Evolutionary conservation across 1,140 invertebrate species (phyloP), one percentile per base, ranked within the genome.

Genomic region (Pygmarrhopalites habei): DNA sequence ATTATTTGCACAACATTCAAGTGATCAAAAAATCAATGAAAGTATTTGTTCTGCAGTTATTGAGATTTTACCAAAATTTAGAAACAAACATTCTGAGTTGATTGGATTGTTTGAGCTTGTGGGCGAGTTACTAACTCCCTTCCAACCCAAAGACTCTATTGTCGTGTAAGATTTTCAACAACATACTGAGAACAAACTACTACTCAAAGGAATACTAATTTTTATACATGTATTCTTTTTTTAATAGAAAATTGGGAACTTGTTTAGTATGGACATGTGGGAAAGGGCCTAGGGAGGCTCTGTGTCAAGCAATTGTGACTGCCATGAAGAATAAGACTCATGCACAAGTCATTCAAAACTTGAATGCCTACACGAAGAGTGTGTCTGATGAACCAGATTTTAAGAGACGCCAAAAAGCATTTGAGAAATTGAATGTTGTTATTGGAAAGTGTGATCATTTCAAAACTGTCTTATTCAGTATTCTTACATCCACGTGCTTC

Each of bases 271-370:
- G 51, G 51, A 32, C 29, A 28, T 15, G 17, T 17, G 51, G 23
- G 29, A 55, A 55, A 55, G 25, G 25, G 25, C 51, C 51, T 55
- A 7, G 51, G 14, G 51, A 55, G 29, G 51, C 51, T 32, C 29
- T 55, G 5, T 55, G 51, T 32, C 10, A 55, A 28, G 26, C 51
- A 28, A 12, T 55, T 10, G 25, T 21, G 7, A 26, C 14, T 28
- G 25, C 51, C 5, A 55, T 55, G 51, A 10, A 28, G 51, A 55
- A 55, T 21, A 55, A 55, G 21, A 55, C 26, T 29, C 51, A 55
- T 14, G 51, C 51, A 5, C 5, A 10, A 28, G 26, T 55, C 7
- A 28, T 55, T 12, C 17, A 4, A 12, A 5, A 28, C 5, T 21
- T 55, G 23, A 55, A 55, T 55, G 25, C 51, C 7, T 55, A 55